Evolutionary conservation across 2,888 invertebrate species (phyloP), one percentile per base, ranked within the genome.

Genomic region (Nipponacmea schrenckii): DNA sequence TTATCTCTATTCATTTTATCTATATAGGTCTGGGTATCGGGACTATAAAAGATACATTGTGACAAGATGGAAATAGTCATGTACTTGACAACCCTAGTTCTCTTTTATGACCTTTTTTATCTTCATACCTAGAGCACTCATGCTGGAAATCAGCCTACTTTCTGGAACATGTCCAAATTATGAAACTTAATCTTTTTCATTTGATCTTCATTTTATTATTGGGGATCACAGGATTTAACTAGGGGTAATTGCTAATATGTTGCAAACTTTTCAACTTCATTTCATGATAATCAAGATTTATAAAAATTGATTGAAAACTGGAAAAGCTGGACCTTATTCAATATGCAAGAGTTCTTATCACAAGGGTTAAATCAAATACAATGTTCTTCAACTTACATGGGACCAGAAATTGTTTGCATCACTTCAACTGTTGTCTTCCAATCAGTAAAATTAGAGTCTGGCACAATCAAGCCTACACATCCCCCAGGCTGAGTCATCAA

Each of bases 1-100:
- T 95, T 93, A 89, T 98, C 98, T 71, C 94, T 91, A 87, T 98
- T 97, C 68, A 97, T 87, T 89, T 96, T 97, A 87, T 96, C 96
- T 80, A 98, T 94, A 85, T 96, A 98, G 4, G 94, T 93, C 64
- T 96, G 94, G n/a, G 97, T 98, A 81, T 98, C 98, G 50, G 98
- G 98, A 63, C 94, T 94, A 87, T 65, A 80, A 70, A 31, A 31
- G 31, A 31, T 31, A 62, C 48, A 12, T 50, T 27, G 68, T 71
- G 3, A 65, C 26, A 45, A 15, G 12, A 31, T 31, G 2, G 31
- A 31, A 31, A 31, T 3, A 31, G 3, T 31, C 2, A 31, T 31
- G 5, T 31, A 2, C 5, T 31, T 31, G 31, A 31, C 31, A 31
- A 31, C 31, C 31, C 5, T 31, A 31, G 3, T 31, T 31, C 31